phyloP scores from a whole-genome alignment of 2,797 vertebrate species.

The Gallinago solitaria region DNA sequence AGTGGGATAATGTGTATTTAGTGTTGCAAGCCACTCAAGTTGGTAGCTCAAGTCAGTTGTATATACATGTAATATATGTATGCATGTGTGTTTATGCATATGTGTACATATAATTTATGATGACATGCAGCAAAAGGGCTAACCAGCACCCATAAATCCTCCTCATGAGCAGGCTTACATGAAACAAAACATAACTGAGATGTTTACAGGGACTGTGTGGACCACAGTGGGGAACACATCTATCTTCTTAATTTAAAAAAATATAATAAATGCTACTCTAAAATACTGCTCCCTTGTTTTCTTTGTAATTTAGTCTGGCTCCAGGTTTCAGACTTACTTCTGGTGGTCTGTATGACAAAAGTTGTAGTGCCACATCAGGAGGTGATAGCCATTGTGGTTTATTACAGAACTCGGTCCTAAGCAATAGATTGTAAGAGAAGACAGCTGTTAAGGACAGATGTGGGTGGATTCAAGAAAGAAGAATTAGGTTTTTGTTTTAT shows the following conservation, averaged over 20 bases:
- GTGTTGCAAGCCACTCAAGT: not conserved
- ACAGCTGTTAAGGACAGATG: not conserved
- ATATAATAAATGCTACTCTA: not conserved
- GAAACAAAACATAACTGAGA: slow-evolving; percentile 6
- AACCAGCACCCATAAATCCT: not conserved
- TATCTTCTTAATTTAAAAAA: not conserved
- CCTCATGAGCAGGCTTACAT: not conserved
- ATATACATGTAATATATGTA: not conserved
- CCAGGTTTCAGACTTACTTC: not conserved
- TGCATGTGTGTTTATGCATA: not conserved
- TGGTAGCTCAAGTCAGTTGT: not conserved
- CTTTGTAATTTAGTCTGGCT: not conserved
- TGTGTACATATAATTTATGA: not conserved
- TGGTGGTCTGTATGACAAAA: not conserved
- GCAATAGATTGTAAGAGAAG: not conserved
- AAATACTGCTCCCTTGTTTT: slow-evolving; percentile 26
- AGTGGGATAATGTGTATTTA: not conserved
- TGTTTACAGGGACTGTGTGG: not conserved
- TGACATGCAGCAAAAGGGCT: not conserved
- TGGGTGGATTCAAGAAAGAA: not conserved
- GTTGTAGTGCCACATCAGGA: not conserved
- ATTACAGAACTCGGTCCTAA: not conserved
- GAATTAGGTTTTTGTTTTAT: not conserved
- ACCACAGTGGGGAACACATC: not conserved
- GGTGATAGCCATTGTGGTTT: not conserved